Evolutionary conservation across 2,113 vertebrate species (phyloP), one percentile per base, ranked within the genome.

Genomic region (Plectropomus leopardus): DNA sequence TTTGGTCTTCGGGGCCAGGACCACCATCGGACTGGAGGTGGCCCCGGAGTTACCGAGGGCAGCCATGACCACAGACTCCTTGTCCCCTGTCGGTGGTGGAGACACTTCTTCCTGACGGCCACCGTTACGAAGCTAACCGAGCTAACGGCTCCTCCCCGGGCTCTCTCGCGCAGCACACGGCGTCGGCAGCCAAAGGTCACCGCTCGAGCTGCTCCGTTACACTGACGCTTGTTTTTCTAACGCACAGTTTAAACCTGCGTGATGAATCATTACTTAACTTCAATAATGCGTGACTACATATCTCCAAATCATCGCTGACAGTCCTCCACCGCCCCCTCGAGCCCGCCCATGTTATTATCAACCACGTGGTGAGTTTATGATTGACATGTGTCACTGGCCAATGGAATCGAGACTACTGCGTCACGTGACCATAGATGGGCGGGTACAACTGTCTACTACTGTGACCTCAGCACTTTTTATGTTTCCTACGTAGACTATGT

Each of bases 1-100:
- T 89, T 98, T 98, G 14, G 96, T 96, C 81, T 96, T 96, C 40
- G 95, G 93, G 14, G 94, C 95, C 72, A 95, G 86, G 16, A 96
- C 95, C 63, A 96, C 95, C 88, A 96, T 94, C 26, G 94, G 93
- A 47, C 92, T 95, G 68, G 93, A 94, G 19, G 84, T 82, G 68
- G 94, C 90, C 63, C 91, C 93, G 55, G 94, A 90, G 76, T 92
- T 92, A 10, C 93, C 92, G 76, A 93, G 88, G 72, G 94, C 86
- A 75, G 96, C 95, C 96, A 96, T 96, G 79, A 55, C 73, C 76
- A 23, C 50, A 15, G 60, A 51, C 53, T 65, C 24, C 47, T 71
- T 36, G 72, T 71, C 42, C 66, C 80, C 9, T 67, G 51, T 11
- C 64, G 51, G 9, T 17, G 53, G 40, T 83, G 66, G 47, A 58